Conservation (phyloP, 2,888 invertebrate species). For the Matsumyia berberina region DNA sequence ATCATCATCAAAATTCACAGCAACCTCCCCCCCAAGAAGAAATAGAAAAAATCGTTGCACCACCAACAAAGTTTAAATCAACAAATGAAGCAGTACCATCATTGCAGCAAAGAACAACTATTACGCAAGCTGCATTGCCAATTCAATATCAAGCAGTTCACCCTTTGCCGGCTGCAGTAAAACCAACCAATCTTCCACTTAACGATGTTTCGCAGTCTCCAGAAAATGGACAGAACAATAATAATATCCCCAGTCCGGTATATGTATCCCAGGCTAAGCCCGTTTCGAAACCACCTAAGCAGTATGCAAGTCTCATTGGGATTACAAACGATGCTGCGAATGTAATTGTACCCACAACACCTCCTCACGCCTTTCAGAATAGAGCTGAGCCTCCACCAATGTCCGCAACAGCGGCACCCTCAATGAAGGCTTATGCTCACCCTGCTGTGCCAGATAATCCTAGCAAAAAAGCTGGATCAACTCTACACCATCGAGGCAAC, state of each 20-base stretch:
- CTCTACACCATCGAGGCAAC: conserved; percentile 82
- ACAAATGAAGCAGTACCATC: conserved; percentile 47
- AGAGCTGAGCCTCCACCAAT: conserved; percentile 61
- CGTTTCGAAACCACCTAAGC: conserved; percentile 79
- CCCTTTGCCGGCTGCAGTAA: conserved; percentile 84
- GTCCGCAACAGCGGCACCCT: conserved; percentile 78
- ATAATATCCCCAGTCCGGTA: conserved; percentile 79
- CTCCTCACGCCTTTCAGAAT: conserved; percentile 73
- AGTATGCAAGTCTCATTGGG: conserved; percentile 79
- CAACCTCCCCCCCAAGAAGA: conserved; percentile 77
- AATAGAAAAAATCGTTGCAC: conserved; percentile 18
- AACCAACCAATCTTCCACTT: conserved; percentile 82
- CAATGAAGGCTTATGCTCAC: conserved; percentile 1
- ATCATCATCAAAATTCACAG: conserved; percentile 87
- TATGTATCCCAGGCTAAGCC: conserved; percentile 81
- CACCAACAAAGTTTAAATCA: conserved; percentile 37
- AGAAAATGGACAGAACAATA: conserved; percentile 53
- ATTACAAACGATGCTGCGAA: conserved; percentile 36
- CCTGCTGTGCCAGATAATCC: conserved; percentile 78
- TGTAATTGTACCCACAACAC: conserved; percentile 42
- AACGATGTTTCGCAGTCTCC: conserved; percentile 63
- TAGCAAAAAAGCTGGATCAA: conserved; percentile 81
- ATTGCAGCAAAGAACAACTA: conserved; percentile 71
- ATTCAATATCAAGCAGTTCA: conserved; percentile 69
- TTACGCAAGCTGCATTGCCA: conserved; percentile 66